Evolutionary conservation across 2,888 invertebrate species (phyloP).

Genomic region (Electrophaes corylata): DNA sequence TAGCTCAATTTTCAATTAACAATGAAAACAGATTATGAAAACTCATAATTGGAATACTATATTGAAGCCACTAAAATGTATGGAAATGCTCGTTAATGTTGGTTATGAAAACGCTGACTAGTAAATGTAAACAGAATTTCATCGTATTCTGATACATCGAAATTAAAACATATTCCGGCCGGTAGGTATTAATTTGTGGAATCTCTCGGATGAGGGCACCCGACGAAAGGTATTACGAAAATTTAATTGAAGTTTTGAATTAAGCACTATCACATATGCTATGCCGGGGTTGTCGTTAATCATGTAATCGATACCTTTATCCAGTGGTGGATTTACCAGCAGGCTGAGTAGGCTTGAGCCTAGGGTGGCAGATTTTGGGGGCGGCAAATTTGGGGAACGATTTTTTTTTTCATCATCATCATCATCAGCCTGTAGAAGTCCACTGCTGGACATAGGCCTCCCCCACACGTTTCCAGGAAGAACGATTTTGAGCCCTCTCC

Average conservation of each 20-base stretch:
- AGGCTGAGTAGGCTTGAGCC: too few relatives aligned
- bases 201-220: constrained; percentile 59
- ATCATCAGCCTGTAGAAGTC: too few relatives aligned
- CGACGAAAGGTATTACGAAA: constrained; percentile 74
- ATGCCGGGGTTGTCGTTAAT: constrained; percentile 42
- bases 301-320: constrained; percentile 32
- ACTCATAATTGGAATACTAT: background rate
- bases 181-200: constrained; percentile 68
- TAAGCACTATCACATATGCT: constrained; percentile 70
- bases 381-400: too few relatives aligned
- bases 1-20: background rate
- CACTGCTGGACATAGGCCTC: too few relatives aligned
- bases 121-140: constrained; percentile 46
- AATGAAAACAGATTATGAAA: background rate
- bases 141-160: constrained; percentile 52
- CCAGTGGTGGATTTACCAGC: too few relatives aligned
- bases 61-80: background rate
- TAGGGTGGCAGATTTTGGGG: too few relatives aligned
- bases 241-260: constrained; percentile 81
- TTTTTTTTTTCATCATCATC: too few relatives aligned
- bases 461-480: too few relatives aligned
- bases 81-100: background rate
- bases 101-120: background rate
- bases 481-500: too few relatives aligned
- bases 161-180: constrained; percentile 66